A percentile compares a stretch with the other conserved stretches of the same genome.
Conservation (phyloP, 2,888 invertebrate species). For the Cactoblastis cactorum region DNA sequence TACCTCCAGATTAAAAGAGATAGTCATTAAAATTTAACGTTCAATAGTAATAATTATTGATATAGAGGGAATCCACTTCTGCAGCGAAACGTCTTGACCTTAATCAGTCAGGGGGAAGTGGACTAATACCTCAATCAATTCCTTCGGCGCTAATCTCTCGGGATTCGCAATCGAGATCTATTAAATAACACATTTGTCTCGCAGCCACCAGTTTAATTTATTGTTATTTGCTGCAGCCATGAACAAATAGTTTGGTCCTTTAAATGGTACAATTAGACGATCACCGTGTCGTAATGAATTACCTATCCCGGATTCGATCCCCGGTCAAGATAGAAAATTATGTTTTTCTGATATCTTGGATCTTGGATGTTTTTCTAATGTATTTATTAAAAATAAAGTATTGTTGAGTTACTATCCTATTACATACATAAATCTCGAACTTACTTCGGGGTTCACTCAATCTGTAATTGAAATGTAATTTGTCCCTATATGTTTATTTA, state of each 20-base stretch:
- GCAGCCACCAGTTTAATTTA: constrained; percentile 15
- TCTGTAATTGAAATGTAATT: no score
- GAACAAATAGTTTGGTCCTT: background rate
- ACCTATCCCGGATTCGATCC: no score
- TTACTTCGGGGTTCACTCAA: no score
- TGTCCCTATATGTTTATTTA: no score
- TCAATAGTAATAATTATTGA: background rate
- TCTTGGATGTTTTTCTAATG: no score
- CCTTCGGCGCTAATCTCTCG: constrained; percentile 2
- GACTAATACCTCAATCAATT: constrained; percentile 2
- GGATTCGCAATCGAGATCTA: constrained; percentile 7
- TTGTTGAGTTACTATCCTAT: no score
- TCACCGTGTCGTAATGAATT: background rate
- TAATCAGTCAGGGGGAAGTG: constrained; percentile 3
- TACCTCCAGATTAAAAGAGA: no score
- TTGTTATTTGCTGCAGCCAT: constrained; percentile 4
- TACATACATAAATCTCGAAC: no score
- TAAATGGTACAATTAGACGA: background rate
- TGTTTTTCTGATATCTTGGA: no score
- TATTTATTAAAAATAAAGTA: no score
- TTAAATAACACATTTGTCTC: constrained; percentile 9
- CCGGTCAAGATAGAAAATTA: no score
- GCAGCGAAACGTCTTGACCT: background rate
- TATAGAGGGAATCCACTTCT: background rate
- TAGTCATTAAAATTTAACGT: no score